phyloP scores from a whole-genome alignment of 2,113 vertebrate species.

The Heterochromis multidens region DNA sequence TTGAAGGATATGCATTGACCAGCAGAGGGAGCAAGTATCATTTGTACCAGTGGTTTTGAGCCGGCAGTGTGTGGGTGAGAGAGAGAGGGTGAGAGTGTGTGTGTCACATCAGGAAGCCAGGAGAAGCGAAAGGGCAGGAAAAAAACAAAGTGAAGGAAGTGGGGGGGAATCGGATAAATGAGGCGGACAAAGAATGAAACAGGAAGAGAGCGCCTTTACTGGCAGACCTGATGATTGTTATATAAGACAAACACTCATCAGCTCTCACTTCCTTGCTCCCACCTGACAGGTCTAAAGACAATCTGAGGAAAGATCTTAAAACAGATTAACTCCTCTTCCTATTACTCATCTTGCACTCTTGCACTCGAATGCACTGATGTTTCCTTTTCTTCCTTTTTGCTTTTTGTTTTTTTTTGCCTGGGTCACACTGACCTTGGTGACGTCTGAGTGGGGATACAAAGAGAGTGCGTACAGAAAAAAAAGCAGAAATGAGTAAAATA shows the following conservation, averaged over 20 bases:
- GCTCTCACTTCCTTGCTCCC: not conserved
- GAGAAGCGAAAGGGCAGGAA: not conserved
- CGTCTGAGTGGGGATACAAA: not conserved
- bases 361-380: not conserved
- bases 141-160: conserved; percentile 25
- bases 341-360: not conserved
- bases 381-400: not conserved
- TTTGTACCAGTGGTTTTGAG: not conserved
- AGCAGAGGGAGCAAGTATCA: conserved; percentile 64
- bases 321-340: conserved; percentile 27
- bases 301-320: conserved; percentile 36
- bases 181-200: not conserved
- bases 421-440: conserved; percentile 59
- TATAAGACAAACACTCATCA: conserved; percentile 10
- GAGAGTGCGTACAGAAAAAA: not conserved
- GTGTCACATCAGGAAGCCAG: conserved; percentile 36
- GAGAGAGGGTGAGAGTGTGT: not conserved
- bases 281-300: conserved; percentile 33
- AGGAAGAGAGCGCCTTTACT: not conserved
- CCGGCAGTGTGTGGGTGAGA: not conserved
- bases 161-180: conserved; percentile 8
- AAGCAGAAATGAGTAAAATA: not conserved
- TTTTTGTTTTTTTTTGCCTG: not conserved
- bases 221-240: conserved; percentile 22
- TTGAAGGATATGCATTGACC: conserved; percentile 26